These are phyloP conservation scores for Lagopus leucura DNA, from an alignment of 2,113 vertebrate species.

Conservation along the genomic window DNA sequence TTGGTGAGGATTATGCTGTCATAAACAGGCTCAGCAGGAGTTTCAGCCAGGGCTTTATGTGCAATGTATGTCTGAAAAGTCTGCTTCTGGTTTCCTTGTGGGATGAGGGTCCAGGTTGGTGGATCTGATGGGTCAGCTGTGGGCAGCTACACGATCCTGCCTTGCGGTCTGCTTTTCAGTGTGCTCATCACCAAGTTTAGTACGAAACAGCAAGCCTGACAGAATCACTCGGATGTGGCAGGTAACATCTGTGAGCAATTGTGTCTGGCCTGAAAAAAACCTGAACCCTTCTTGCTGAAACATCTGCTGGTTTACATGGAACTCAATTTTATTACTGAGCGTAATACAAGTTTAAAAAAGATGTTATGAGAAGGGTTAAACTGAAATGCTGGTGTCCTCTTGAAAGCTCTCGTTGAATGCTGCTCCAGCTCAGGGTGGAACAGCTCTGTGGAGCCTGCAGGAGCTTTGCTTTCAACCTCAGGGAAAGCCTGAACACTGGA, in stretches of 20 bases:
- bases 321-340: background rate
- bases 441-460: conserved; percentile 27
- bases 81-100: conserved; percentile 16
- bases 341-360: background rate
- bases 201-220: background rate
- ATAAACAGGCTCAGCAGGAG: conserved; percentile 71
- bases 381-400: background rate
- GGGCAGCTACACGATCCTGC: background rate
- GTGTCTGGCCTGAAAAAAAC: background rate
- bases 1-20: conserved; percentile 64
- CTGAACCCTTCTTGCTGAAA: background rate
- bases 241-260: conserved; percentile 32
- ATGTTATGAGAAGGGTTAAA: conserved; percentile 15
- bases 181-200: background rate
- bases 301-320: background rate
- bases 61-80: conserved; percentile 27
- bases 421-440: background rate
- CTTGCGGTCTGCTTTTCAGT: background rate
- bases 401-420: background rate
- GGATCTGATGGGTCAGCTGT: background rate
- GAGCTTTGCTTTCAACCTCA: background rate
- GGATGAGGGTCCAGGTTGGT: background rate
- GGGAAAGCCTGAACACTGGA: conserved; percentile 13
- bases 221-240: background rate
- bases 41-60: conserved; percentile 29